These are phyloP conservation scores for Stichopus horrens DNA, from an alignment of 53 echinoderm and acorn worm genomes.

Conservation along the genomic window DNA sequence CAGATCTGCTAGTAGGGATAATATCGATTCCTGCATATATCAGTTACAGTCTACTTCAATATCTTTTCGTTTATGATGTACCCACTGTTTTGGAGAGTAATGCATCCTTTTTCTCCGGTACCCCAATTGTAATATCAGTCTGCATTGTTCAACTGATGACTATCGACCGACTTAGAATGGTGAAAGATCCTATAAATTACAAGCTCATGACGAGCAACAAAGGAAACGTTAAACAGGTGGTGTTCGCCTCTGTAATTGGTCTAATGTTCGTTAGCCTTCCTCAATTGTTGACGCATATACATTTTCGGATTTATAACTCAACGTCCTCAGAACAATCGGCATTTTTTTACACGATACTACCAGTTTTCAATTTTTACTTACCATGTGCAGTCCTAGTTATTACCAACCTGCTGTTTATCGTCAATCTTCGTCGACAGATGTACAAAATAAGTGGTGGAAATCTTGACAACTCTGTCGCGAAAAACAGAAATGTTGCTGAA, in stretches of 20 bases:
- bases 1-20: not conserved
- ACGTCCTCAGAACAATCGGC: not conserved
- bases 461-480: not conserved
- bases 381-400: not conserved
- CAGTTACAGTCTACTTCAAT: not conserved
- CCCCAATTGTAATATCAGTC: not conserved
- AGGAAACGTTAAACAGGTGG: not conserved
- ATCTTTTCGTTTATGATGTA: not conserved
- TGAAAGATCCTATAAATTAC: not conserved
- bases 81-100: not conserved
- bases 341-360: not conserved
- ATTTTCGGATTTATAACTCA: not conserved
- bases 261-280: not conserved
- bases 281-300: not conserved
- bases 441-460: not conserved
- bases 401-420: not conserved
- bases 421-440: not conserved
- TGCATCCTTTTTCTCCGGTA: not conserved
- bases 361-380: not conserved
- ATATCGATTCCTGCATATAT: not conserved
- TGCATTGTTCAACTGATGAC: not conserved
- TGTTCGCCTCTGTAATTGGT: not conserved
- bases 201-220: not conserved
- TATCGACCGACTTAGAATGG: conserved; percentile 2
- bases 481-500: not conserved